Evolutionary conservation across 37 sponge, comb jelly and placozoan species (phyloP).

Genomic region (Aphrocallistes beatrix): DNA sequence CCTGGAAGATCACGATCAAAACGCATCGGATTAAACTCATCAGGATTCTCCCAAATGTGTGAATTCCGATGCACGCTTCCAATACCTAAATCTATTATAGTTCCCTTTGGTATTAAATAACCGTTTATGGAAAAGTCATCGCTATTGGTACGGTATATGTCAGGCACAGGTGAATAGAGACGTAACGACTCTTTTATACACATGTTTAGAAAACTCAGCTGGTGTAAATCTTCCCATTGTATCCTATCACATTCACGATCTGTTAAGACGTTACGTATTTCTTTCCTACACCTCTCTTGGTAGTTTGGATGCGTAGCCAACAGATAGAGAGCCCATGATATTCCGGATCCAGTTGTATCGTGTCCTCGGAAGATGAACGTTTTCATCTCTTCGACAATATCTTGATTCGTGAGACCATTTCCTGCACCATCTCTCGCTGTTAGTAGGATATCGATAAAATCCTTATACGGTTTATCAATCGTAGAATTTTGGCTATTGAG

Average conservation of each 20-base stretch:
- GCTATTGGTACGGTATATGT: neutral
- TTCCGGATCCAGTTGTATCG: neutral
- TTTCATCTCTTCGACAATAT: neutral
- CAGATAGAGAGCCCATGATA: neutral
- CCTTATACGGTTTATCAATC: neutral
- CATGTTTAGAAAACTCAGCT: neutral
- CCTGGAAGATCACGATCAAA: slow-evolving; percentile 2
- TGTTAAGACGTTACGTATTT: neutral
- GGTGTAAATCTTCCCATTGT: neutral
- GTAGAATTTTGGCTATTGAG: neutral
- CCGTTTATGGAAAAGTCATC: neutral
- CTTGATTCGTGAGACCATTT: neutral
- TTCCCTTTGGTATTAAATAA: neutral
- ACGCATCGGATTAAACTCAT: neutral
- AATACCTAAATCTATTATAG: neutral
- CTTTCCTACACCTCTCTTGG: neutral
- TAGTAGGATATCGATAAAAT: slow-evolving; percentile 11
- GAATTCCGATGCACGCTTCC: neutral
- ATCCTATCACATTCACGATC: neutral
- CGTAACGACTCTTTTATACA: neutral
- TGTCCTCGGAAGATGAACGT: neutral
- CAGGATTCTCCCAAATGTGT: neutral
- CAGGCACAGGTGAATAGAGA: neutral
- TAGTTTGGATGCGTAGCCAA: neutral
- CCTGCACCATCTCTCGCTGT: neutral